Conservation (phyloP, 2,797 vertebrate species). For the Petrocephalus schoutedeni region DNA sequence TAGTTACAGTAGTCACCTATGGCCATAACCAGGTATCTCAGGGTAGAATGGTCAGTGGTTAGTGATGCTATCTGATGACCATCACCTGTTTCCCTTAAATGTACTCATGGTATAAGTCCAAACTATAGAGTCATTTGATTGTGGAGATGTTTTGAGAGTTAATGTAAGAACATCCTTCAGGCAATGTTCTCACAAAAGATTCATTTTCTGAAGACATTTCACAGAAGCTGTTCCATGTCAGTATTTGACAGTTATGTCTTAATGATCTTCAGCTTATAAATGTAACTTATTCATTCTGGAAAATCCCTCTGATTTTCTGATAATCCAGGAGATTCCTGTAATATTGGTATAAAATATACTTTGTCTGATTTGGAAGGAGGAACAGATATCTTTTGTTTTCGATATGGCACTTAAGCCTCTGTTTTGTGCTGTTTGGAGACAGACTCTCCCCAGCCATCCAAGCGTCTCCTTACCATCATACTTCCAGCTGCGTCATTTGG, state of each 20-base stretch:
- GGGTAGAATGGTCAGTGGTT: neutral
- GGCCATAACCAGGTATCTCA: neutral
- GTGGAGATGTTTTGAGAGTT: neutral
- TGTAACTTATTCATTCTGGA: neutral
- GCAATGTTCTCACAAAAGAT: neutral
- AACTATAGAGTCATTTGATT: neutral
- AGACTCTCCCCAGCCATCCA: neutral
- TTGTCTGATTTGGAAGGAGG: neutral
- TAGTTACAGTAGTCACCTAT: neutral
- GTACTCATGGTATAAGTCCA: neutral
- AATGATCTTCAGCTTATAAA: neutral
- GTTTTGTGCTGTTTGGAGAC: neutral
- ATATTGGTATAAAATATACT: neutral
- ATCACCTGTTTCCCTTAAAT: neutral
- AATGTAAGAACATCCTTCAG: neutral
- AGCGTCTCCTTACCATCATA: constrained; percentile 54
- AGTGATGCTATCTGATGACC: neutral
- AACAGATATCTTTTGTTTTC: neutral
- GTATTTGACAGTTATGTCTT: neutral
- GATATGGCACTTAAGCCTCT: neutral
- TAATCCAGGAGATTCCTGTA: neutral
- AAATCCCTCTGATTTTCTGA: neutral
- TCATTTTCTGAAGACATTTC: neutral
- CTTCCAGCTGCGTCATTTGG: constrained; percentile 32
- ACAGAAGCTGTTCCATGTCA: neutral